Evolutionary conservation across 2,113 vertebrate species (phyloP), one percentile per base, ranked within the genome.

Genomic region (Pelvicachromis taeniatus): DNA sequence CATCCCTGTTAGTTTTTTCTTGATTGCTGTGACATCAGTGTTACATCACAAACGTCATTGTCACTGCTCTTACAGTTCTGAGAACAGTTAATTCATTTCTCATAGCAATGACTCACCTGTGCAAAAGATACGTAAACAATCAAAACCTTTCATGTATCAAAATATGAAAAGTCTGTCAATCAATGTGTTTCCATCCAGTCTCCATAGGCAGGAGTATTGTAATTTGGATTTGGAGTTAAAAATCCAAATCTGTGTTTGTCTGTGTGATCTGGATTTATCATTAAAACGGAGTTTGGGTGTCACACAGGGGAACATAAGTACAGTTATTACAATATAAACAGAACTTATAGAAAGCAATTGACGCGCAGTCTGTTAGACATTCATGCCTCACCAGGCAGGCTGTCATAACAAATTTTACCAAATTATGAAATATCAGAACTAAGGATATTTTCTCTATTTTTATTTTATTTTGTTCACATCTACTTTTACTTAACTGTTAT

Each of bases 291-390:
- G 56, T 59, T 59, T 59, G 56, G 29, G 29, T 33, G 56, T 59
- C 56, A 33, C 56, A 33, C 56, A 59, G 56, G 9, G 56, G 16
- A 4, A 59, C 33, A 8, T 35, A 59, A 59, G 16, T 33, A 59
- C 10, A 33, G 56, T 1, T 10, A 59, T 33, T 33, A 59, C 29
- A 59, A 59, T 33, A 33, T 0, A 0, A 33, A 59, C 29, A 59
- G 9, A 0, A 61, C 29, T 61, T 61, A 19, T 33, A 61, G 16
- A 61, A 19, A 33, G 58, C 0, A 61, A 0, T 11, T 19, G 16
- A 19, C 56, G 0, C 26, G 4, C 56, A 6, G 58, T 33, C 58
- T 2, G 0, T 61, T 61, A 9, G 9, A 38, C 35, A 38, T 33
- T 1, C 11, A 3, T 8, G 5, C 19, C 29, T 61, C 0, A 61